A percentile compares a stretch with the other conserved stretches of the same genome.
These are phyloP conservation scores for Drosophila malerkotliana DNA, from an alignment of 1,140 invertebrate species.

Conservation along the genomic window DNA sequence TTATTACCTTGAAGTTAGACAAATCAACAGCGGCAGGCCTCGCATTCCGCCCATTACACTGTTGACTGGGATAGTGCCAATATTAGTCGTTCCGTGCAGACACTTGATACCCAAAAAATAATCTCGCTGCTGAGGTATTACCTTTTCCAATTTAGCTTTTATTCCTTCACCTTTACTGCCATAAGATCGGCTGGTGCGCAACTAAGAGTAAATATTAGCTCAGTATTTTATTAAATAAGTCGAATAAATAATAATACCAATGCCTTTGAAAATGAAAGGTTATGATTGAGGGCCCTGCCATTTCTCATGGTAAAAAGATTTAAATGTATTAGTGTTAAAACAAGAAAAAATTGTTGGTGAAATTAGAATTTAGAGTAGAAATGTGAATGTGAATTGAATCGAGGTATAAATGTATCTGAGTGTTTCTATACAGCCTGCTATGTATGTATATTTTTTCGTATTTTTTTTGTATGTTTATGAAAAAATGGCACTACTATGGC, in stretches of 20 bases:
- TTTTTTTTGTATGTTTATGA: too few relatives aligned
- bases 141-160: constrained; percentile 34
- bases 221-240: background rate
- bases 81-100: constrained; percentile 23
- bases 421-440: too few relatives aligned
- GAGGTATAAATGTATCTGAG: too few relatives aligned
- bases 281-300: background rate
- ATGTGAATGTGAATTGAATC: too few relatives aligned
- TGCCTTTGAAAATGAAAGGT: background rate
- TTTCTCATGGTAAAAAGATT: too few relatives aligned
- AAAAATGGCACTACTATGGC: too few relatives aligned
- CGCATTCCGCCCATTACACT: constrained; percentile 97
- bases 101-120: constrained; percentile 41
- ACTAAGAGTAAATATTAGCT: background rate
- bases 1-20: constrained; percentile 90
- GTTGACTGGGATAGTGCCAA: constrained; percentile 33
- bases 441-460: too few relatives aligned
- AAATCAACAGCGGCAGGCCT: constrained; percentile 96
- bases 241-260: background rate
- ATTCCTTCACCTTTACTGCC: background rate
- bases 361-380: too few relatives aligned
- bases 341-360: too few relatives aligned
- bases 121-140: constrained; percentile 29
- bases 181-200: background rate
- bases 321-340: too few relatives aligned